Conservation (phyloP, 2,888 invertebrate genomes). For the Caenorhabditis uteleia region DNA sequence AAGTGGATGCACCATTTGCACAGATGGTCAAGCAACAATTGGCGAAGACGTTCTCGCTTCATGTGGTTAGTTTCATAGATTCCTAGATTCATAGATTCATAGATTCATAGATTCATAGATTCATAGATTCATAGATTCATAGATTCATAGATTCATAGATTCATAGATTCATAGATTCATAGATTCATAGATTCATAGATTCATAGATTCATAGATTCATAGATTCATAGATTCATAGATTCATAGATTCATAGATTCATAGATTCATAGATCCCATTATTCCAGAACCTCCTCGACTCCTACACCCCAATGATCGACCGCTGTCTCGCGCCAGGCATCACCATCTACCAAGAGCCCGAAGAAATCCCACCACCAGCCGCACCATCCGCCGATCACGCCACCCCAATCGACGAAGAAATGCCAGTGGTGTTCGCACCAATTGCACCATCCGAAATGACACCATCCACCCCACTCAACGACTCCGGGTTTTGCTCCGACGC, state of each 20-base stretch:
- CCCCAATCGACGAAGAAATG: neutral
- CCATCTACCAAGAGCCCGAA: slow-evolving; percentile 9
- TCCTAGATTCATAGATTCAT: neutral
- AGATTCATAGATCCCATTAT: neutral
- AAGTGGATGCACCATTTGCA: neutral
- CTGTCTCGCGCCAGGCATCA: slow-evolving; percentile 8
- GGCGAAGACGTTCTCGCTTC: slow-evolving; percentile 22
- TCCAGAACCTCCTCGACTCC: slow-evolving; percentile 25
- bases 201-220: slow-evolving; percentile 1
- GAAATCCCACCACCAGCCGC: neutral
- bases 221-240: slow-evolving; percentile 1
- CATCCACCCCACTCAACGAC: slow-evolving; percentile 41
- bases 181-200: neutral
- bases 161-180: neutral
- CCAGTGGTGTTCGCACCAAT: slow-evolving; percentile 8
- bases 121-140: neutral
- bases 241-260: neutral
- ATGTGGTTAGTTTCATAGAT: slow-evolving; percentile 19
- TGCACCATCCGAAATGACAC: slow-evolving; percentile 11
- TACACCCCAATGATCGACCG: slow-evolving; percentile 31
- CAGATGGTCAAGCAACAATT: slow-evolving; percentile 9
- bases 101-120: slow-evolving; percentile 2
- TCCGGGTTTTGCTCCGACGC: slow-evolving; percentile 48
- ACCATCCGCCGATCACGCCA: neutral
- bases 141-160: neutral